phyloP scores from a whole-genome alignment of 2,113 vertebrate genomes.

The Blennius ocellaris region DNA sequence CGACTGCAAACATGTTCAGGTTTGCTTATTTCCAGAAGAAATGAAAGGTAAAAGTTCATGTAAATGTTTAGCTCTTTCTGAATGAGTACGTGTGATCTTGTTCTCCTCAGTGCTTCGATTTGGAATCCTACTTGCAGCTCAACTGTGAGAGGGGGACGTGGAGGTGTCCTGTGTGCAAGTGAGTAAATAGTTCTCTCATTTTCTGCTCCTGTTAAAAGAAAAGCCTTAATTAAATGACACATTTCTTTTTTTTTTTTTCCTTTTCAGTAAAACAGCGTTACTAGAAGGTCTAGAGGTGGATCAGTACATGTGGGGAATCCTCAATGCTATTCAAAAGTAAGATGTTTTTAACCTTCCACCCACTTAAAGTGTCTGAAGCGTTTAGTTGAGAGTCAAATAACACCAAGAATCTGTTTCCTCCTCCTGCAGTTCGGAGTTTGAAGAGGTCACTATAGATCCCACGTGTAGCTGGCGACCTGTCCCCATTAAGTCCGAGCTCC shows the following conservation, averaged over 20 bases:
- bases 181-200: slow-evolving; percentile 61
- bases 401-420: slow-evolving; percentile 14
- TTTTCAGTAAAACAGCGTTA: slow-evolving; percentile 97
- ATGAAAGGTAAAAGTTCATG: neutral
- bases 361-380: neutral
- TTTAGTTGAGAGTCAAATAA: neutral
- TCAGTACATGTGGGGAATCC: slow-evolving; percentile 99
- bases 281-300: slow-evolving; percentile 98
- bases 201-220: no score
- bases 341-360: slow-evolving; percentile 58
- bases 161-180: slow-evolving; percentile 99
- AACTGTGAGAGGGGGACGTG: slow-evolving; percentile 99
- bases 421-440: slow-evolving; percentile 92
- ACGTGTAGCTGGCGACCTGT: slow-evolving; percentile 99
- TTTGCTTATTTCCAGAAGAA: slow-evolving; percentile 46
- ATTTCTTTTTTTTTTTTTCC: slow-evolving; percentile 1
- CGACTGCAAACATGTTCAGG: slow-evolving; percentile 99
- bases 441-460: slow-evolving; percentile 99
- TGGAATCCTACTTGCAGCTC: slow-evolving; percentile 98
- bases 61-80: neutral
- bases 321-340: slow-evolving; percentile 99
- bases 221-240: no score
- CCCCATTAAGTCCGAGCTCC: slow-evolving; percentile 97
- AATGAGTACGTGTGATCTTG: slow-evolving; percentile 1
- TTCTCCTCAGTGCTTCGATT: slow-evolving; percentile 92